Percentiles rank a stretch among this genome's conserved stretches.
These are phyloP conservation scores for Brachyrhaphis roseni DNA, from an alignment of 2,797 vertebrate genomes.

Conservation along the genomic window DNA sequence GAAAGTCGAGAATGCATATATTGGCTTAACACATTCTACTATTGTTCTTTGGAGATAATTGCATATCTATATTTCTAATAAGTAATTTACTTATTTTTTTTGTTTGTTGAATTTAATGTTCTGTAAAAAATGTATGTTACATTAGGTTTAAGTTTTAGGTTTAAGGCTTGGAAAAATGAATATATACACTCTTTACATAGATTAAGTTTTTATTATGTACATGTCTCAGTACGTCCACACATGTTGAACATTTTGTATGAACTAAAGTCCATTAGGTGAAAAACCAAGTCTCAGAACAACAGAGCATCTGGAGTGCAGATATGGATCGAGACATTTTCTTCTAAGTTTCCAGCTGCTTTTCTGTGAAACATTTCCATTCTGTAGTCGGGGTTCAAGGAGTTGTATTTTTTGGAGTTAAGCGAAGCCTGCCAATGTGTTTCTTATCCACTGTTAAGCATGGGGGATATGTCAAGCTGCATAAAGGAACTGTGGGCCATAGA, in stretches of 20 bases:
- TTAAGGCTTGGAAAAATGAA: background rate
- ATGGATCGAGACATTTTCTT: constrained; percentile 48
- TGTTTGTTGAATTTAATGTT: no score
- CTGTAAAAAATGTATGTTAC: no score
- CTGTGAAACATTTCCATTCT: constrained; percentile 54
- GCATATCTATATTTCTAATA: no score
- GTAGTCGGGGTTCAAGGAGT: constrained; percentile 54
- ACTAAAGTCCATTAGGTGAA: constrained; percentile 20
- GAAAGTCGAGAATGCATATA: no score
- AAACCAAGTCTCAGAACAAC: constrained; percentile 38
- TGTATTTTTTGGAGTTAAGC: constrained; percentile 61
- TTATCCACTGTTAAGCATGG: constrained; percentile 72
- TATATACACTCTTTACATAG: background rate
- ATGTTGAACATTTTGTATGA: constrained; percentile 36
- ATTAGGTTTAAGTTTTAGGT: no score
- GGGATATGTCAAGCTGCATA: constrained; percentile 64
- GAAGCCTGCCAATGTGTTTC: constrained; percentile 79
- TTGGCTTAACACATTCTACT: no score
- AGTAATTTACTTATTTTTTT: no score
- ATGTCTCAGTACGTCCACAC: constrained; percentile 24
- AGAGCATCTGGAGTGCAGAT: constrained; percentile 56
- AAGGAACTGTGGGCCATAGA: constrained; percentile 68
- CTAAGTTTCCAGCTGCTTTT: constrained; percentile 61
- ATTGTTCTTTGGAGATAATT: no score
- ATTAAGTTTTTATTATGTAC: constrained; percentile 18